Base-by-base conservation (phyloP, 2,113 vertebrate genomes). In the Amphiprion percula region DNA sequence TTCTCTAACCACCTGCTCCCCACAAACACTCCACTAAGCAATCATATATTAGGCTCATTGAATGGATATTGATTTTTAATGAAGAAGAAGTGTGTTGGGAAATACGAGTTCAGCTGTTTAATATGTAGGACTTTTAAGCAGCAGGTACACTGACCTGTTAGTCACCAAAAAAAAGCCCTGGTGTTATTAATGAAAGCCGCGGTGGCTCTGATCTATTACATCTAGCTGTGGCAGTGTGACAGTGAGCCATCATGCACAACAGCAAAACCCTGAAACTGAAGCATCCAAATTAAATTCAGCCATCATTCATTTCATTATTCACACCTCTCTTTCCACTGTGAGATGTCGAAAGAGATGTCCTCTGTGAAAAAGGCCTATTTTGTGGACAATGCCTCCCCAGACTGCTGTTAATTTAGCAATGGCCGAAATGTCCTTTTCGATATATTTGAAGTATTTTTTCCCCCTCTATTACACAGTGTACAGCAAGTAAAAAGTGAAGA, bases 1-100 rank as follows among this genome's bases (percentile, higher is more conserved):
- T 54, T 61, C 69, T 61, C 28, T 41, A 71, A 78, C 72, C 79
- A 78, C 74, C 64, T 83, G 79, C 67, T 87, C 44, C 58, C 24
- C 10, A 33, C 39, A 39, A 79, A 66, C 26, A 37, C 50, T 41
- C 46, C 61, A 50, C 49, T 47, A 49, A 50, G 60, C 39, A 77
- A 80, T 62, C 54, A n/a, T 46, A 21, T 37, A 53, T 74, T 10
- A 73, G 17, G 14, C 41, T 52, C 49, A 62, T 56, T 1, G 10
- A 58, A 26, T 52, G 12, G 54, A 63, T 63, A 28, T 28, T 59
- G 33, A 77, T 41, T 69, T 69, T 69, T 24, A 77, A 55, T 50
- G 4, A 6, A 37, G 58, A 44, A 44, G 41, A 44, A 14, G 14
- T n/a, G 4, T 15, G 4, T 17, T 26, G 5, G 16, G 19, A 3